Conservation (phyloP, 2,113 vertebrate species). For the Lophotis ruficrista region DNA sequence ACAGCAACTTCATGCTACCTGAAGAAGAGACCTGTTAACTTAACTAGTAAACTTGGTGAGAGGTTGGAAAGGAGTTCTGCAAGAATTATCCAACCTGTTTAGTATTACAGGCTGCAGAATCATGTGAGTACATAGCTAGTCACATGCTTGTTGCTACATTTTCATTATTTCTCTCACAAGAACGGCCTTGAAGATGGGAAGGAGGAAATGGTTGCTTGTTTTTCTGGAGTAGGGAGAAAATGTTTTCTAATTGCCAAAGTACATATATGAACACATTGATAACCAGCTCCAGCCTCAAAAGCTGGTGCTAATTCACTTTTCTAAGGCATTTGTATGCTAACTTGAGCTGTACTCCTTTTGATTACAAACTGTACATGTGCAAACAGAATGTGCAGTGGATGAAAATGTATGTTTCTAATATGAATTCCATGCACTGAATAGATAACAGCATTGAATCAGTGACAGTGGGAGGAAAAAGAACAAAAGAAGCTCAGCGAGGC, state of each 20-base stretch:
- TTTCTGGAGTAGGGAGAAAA: not conserved
- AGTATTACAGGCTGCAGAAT: not conserved
- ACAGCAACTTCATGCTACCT: not conserved
- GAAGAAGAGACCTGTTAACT: not conserved
- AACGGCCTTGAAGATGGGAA: not conserved
- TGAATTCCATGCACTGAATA: not conserved
- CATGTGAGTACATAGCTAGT: not conserved
- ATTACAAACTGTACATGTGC: not conserved
- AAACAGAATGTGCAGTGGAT: not conserved
- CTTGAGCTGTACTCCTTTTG: not conserved
- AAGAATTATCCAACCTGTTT: not conserved
- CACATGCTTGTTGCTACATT: not conserved
- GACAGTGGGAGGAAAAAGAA: not conserved
- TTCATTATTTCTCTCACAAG: not conserved
- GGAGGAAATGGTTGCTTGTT: not conserved
- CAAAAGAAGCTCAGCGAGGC: not conserved
- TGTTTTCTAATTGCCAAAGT: not conserved
- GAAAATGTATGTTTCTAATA: not conserved
- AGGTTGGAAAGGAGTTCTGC: not conserved
- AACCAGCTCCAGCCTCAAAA: not conserved
- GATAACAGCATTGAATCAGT: not conserved
- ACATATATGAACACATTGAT: not conserved
- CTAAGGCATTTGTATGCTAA: not conserved
- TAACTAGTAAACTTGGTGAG: not conserved
- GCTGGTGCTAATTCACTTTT: not conserved